These are phyloP conservation scores for Loris lydekkerianus DNA, from an alignment of 2,797 vertebrate species.

Conservation along the genomic window DNA sequence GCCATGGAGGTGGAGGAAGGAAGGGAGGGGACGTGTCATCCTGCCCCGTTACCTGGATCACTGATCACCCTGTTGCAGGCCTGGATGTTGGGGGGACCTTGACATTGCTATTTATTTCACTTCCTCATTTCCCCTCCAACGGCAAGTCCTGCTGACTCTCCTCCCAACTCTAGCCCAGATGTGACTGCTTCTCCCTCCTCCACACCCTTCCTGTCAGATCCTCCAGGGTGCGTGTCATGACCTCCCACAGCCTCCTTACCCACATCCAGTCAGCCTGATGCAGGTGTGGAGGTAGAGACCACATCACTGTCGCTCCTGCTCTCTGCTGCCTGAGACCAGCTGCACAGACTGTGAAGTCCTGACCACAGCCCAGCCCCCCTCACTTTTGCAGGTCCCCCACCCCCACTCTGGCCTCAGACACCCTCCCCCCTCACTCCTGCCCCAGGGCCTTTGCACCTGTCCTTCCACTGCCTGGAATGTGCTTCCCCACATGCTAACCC, in stretches of 20 bases:
- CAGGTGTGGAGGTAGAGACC: rapidly evolving
- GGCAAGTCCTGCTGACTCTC: rapidly evolving
- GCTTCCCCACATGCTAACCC: too few species aligned
- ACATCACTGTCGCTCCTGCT: rapidly evolving
- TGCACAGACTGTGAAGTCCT: rapidly evolving
- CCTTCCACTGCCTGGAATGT: background rate
- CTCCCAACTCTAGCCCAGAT: background rate
- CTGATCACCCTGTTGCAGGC: rapidly evolving
- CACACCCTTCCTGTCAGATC: rapidly evolving
- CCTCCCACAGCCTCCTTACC: background rate
- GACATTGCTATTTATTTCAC: background rate
- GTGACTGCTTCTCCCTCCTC: rapidly evolving
- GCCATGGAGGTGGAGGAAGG: background rate
- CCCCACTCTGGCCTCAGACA: rapidly evolving
- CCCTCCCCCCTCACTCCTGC: background rate
- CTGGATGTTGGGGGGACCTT: background rate
- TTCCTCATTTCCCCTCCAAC: too few species aligned
- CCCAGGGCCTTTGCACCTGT: background rate
- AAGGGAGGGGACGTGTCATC: rapidly evolving
- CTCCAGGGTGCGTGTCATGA: rapidly evolving
- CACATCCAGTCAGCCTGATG: background rate
- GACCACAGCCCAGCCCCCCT: rapidly evolving
- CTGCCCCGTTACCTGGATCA: background rate
- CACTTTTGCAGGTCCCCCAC: too few species aligned
- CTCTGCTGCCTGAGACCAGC: background rate